These are phyloP conservation scores for Oreochromis mossambicus DNA, from an alignment of 2,797 vertebrate genomes.

Conservation along the genomic window DNA sequence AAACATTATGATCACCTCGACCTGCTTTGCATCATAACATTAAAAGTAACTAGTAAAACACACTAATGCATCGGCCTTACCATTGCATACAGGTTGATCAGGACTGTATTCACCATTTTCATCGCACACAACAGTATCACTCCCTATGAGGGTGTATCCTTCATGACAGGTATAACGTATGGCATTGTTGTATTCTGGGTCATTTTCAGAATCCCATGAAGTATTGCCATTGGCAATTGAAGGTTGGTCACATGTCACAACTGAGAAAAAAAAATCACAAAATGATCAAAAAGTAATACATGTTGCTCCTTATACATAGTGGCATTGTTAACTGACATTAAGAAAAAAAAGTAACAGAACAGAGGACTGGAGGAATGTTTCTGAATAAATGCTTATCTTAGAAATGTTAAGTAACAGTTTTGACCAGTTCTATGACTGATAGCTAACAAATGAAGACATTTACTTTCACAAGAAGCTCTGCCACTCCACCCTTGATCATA, in stretches of 20 bases:
- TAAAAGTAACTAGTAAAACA: background rate
- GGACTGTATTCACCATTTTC: constrained; percentile 27
- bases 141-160: constrained; percentile 45
- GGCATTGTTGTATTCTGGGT: background rate
- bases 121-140: background rate
- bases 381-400: background rate
- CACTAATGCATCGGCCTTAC: constrained; percentile 11
- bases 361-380: background rate
- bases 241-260: constrained; percentile 30
- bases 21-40: background rate
- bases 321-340: background rate
- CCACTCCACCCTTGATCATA: constrained; percentile 42
- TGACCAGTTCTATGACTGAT: background rate
- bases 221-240: constrained; percentile 20
- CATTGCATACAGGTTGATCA: constrained; percentile 54
- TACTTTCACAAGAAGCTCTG: constrained; percentile 41
- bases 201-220: background rate
- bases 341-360: rapidly evolving
- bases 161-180: constrained; percentile 47
- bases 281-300: background rate
- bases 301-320: background rate
- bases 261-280: constrained; percentile 26
- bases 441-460: constrained; percentile 1
- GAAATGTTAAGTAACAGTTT: background rate
- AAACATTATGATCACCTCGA: background rate